Evolutionary conservation across 2,113 vertebrate genomes (phyloP), one percentile per base, ranked within the genome.

Genomic region (Anoura caudifer): DNA sequence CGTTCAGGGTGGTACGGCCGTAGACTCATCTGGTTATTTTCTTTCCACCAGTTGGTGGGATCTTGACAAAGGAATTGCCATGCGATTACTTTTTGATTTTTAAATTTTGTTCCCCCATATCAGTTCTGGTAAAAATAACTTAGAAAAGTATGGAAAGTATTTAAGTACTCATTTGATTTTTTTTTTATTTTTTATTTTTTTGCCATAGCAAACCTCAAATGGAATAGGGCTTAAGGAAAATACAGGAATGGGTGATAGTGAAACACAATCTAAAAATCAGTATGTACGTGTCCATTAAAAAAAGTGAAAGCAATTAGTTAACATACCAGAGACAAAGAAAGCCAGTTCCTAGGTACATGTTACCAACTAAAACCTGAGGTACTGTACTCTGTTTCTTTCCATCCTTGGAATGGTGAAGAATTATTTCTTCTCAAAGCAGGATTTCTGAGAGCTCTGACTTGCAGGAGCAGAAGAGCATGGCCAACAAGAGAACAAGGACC

Each of bases 171-270:
- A 59, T 12, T 93, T 89, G 14, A 38, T 47, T 24, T 77, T 93
- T 90, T 86, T 83, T 90, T 93, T 90, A n/a, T n/a, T n/a, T n/a
- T n/a, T n/a, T n/a, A n/a, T 84, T 90, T 90, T 83, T 87, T 93
- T 88, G 10, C 36, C 12, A 31, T 47, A 47, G 50, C 17, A 69
- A 87, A 87, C 38, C 45, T 86, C 70, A 79, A 15, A 36, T 87
- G 36, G 22, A 12, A 69, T 81, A 2, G 26, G 61, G n/a, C 22
- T 45, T 33, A 91, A 69, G 41, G 22, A 36, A 91, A 65, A 36
- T 45, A 79, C 22, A 16, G 15, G 47, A 73, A 52, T 61, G 61
- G 5, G 36, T 63, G n/a, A 59, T 3, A 87, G 45, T 33, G 72
- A 80, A 52, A 56, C 10, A 75, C 10, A 88, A 73, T 31, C 90